Evolutionary conservation across 2,113 vertebrate genomes (phyloP).

Genomic region (Xenopus laevis): DNA sequence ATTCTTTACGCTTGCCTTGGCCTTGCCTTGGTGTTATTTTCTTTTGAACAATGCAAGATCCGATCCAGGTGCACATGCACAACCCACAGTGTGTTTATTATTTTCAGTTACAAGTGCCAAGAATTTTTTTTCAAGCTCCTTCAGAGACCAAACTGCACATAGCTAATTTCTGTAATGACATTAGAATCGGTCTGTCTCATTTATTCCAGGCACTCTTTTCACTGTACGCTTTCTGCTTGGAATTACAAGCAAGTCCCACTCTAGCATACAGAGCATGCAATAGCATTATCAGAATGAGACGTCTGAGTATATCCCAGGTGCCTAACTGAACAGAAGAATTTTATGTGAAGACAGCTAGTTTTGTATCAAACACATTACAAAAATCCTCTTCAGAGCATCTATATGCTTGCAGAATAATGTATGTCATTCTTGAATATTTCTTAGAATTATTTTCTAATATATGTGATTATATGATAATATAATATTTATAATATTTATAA

Average conservation of each 20-base stretch:
- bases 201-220: constrained; percentile 24
- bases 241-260: constrained; percentile 23
- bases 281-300: constrained; percentile 14
- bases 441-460: background rate
- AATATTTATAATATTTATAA: background rate
- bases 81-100: background rate
- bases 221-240: constrained; percentile 30
- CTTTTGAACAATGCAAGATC: background rate
- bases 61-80: constrained; percentile 8
- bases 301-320: constrained; percentile 22
- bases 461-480: no score
- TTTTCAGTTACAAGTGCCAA: constrained; percentile 20
- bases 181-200: constrained; percentile 22
- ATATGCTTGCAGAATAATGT: background rate
- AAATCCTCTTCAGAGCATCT: background rate
- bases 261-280: constrained; percentile 32
- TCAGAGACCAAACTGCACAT: constrained; percentile 26
- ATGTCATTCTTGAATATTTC: background rate
- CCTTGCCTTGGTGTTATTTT: background rate
- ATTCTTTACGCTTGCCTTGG: constrained; percentile 4
- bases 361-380: background rate
- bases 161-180: constrained; percentile 37
- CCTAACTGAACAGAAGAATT: constrained; percentile 9
- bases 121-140: constrained; percentile 11
- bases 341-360: background rate